Evolutionary conservation across 1,140 invertebrate species (phyloP), one percentile per base, ranked within the genome.

Genomic region (Rhagoletis pomonella): DNA sequence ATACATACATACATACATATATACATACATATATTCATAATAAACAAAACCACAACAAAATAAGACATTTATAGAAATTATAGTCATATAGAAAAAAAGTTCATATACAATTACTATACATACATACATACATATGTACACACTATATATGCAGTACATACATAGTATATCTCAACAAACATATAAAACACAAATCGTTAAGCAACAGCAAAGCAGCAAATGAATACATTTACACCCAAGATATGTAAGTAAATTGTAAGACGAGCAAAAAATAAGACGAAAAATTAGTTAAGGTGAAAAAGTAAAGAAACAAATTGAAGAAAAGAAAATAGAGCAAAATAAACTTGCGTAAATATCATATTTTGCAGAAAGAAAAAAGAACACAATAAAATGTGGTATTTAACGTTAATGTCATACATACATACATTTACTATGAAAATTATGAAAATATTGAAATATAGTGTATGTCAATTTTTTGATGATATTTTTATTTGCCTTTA

Each of bases 401-500:
- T 62, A 62, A 4, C 60, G 60, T 62, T 62, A 14, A 62, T 14
- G 10, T 62, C 39, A 85, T 85, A 85, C 81, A 84, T 84, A 59
- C 14, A 59, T 85, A 85, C 4, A 85, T 29, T 29, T 85, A 85
- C 17, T 81, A 29, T 84, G 14, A n/a, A n/a, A 84, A 84, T 3
- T 10, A 65, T 1, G 29, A 44, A 73, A 73, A 44, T 14, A 73
- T 73, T 73, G 67, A 73, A 73, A 47, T 73, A 44, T 17, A 47
- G 67, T 73, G 67, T 73, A 47, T 73, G 67, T 73, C 67, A 73
- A 73, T 73, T 73, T 73, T 73, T 47, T 14, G 47, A 50, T 55
- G 17, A 84, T 84, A 84, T 84, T 84, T 84, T 50, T 59, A 84
- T 84, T 84, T 84, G 77, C n/a, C 3, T 55, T 81, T 81, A 29